These are phyloP conservation scores for Cerceris ruficornis DNA, from an alignment of 2,888 invertebrate species.

Conservation along the genomic window DNA sequence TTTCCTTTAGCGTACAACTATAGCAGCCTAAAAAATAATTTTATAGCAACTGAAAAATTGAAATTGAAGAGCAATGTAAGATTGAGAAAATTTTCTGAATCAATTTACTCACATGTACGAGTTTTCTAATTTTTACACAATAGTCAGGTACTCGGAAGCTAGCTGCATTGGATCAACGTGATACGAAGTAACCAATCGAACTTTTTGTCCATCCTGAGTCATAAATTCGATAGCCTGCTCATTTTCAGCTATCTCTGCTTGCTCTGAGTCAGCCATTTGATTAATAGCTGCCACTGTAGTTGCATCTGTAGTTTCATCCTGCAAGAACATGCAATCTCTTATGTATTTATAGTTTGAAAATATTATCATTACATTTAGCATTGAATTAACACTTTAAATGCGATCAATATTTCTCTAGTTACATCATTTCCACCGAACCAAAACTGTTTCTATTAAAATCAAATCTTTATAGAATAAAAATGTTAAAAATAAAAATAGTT, in stretches of 20 bases:
- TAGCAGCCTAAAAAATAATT: too few species aligned
- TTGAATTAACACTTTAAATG: too few species aligned
- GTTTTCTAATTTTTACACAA: constrained; percentile 71
- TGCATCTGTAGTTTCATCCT: constrained; percentile 75
- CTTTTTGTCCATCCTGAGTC: constrained; percentile 84
- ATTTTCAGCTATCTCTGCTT: constrained; percentile 68
- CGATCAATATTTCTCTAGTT: too few species aligned
- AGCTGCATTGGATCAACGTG: constrained; percentile 81
- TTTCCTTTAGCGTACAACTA: too few species aligned
- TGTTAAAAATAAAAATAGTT: too few species aligned
- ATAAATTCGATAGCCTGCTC: constrained; percentile 83
- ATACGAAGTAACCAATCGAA: constrained; percentile 85
- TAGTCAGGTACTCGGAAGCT: constrained; percentile 80
- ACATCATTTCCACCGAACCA: too few species aligned
- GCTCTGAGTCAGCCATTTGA: constrained; percentile 70
- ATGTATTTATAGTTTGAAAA: too few species aligned
- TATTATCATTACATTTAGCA: too few species aligned
- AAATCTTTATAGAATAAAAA: too few species aligned
- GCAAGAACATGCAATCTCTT: background rate
- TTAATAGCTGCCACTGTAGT: constrained; percentile 73
- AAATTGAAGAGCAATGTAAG: background rate
- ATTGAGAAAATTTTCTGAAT: background rate
- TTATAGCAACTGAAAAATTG: too few species aligned
- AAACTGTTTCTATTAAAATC: too few species aligned
- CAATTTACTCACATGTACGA: background rate